A percentile compares a stretch with the other conserved stretches of the same genome.
Conservation (phyloP, 2,797 vertebrate species). For the Otolemur crassicaudatus region DNA sequence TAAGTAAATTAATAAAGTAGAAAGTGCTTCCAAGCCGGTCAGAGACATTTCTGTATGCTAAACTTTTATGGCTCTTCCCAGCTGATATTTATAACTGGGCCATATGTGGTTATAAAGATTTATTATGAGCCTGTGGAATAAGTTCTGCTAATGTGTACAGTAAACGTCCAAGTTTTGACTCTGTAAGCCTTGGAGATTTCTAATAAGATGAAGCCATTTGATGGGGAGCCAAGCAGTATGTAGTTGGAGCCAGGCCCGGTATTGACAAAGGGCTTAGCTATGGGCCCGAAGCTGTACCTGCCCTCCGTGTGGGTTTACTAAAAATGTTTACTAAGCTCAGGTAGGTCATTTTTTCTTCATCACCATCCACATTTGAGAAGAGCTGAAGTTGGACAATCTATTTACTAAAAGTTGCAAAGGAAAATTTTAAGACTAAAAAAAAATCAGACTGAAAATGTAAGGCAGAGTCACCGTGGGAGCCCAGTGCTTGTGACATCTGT, state of each 20-base stretch:
- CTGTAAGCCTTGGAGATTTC: slow-evolving; percentile 91
- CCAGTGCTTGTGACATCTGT: slow-evolving; percentile 60
- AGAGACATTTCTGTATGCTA: slow-evolving; percentile 85
- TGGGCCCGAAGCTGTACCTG: slow-evolving; percentile 87
- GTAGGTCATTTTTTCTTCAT: slow-evolving; percentile 60
- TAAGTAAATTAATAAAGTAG: slow-evolving; percentile 65
- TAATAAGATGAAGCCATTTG: slow-evolving; percentile 93
- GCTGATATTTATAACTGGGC: slow-evolving; percentile 91
- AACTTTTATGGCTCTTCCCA: slow-evolving; percentile 90
- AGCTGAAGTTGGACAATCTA: slow-evolving; percentile 51
- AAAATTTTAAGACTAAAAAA: slow-evolving; percentile 75
- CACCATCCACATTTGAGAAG: slow-evolving; percentile 47
- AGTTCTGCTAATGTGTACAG: slow-evolving; percentile 91
- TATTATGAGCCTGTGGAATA: slow-evolving; percentile 92
- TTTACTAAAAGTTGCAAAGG: slow-evolving; percentile 67
- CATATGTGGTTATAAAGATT: slow-evolving; percentile 93
- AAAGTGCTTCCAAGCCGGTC: slow-evolving; percentile 78
- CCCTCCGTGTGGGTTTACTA: slow-evolving; percentile 75
- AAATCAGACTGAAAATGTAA: neutral
- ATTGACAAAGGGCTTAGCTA: slow-evolving; percentile 88
- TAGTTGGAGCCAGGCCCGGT: slow-evolving; percentile 87
- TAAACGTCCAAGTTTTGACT: slow-evolving; percentile 90
- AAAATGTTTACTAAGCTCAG: slow-evolving; percentile 71
- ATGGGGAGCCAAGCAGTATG: slow-evolving; percentile 89
- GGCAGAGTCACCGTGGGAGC: neutral